Evolutionary conservation across 2,113 vertebrate species (phyloP), one percentile per base, ranked within the genome.

Genomic region (Vulpes vulpes): DNA sequence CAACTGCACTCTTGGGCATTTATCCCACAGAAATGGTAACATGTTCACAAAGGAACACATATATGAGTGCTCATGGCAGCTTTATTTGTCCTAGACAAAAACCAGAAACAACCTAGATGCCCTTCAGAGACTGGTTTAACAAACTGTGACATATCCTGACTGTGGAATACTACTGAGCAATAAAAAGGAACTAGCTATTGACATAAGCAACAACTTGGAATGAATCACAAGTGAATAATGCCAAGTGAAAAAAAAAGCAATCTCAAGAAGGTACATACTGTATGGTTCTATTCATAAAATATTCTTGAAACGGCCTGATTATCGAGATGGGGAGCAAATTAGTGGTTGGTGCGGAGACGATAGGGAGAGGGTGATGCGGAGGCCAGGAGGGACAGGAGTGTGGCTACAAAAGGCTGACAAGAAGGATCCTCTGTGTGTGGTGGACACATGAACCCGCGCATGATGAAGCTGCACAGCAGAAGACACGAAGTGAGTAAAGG

Each of bases 301-400:
- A 82, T 76, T 95, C 60, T 82, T 95, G 60, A 95, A 94, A 78
- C 85, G 49, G 93, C 35, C 22, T 80, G 59, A 85, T 67, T 88
- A 92, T 12, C 79, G 22, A 94, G 53, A 89, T 35, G 35, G 83
- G 38, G 9, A 90, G 93, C 20, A 94, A 51, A 87, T 64, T 25
- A 81, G 71, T 38, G 49, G 62, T 27, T 60, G 43, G 53, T n/a
- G 88, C 30, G 16, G 74, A 67, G 49, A 62, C n/a, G 6, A 65
- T 23, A 30, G 30, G 27, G 38, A 79, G 9, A 60, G 23, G 49
- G 53, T 27, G 22, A 57, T 51, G n/a, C 15, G 4, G 32, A 65
- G 86, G 85, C 27, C 5, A 27, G 25, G 38, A 78, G 20, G 43
- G 69, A 38, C 19, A 25, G 14, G n/a, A 22, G 17, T 82, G 15